phyloP scores from a whole-genome alignment of 2,113 vertebrate species.

The Notarius quadriscutis region DNA sequence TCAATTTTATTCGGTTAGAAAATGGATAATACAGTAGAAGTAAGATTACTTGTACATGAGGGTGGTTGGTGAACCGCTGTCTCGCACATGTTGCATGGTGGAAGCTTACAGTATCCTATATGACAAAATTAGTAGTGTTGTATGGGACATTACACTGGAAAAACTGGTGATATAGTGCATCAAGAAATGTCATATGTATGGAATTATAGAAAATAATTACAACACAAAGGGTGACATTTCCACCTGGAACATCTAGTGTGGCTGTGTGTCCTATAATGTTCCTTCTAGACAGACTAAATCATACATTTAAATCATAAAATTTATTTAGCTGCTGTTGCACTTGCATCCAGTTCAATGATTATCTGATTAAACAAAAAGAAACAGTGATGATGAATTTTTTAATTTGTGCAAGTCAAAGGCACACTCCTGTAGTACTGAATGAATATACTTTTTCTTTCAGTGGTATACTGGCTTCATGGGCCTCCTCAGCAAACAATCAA shows the following conservation, averaged over 20 bases:
- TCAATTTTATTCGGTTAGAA: not conserved
- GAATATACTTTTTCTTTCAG: not conserved
- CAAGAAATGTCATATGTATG: no score
- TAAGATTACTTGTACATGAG: no score
- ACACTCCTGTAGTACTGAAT: not conserved
- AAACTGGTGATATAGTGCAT: not conserved
- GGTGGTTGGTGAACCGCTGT: no score
- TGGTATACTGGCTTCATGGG: not conserved
- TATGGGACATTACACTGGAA: not conserved
- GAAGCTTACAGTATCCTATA: no score
- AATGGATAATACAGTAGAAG: not conserved
- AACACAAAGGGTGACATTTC: not conserved
- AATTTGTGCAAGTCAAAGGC: not conserved
- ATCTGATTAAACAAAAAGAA: not conserved
- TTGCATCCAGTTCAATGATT: not conserved
- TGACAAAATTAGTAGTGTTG: not conserved
- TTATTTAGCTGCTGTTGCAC: not conserved
- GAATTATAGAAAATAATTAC: not conserved
- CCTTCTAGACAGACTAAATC: not conserved
- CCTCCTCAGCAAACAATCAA: not conserved
- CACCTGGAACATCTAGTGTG: not conserved
- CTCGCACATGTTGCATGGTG: no score
- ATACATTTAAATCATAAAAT: no score
- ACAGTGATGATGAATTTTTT: not conserved
- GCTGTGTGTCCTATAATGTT: not conserved